These are phyloP conservation scores for Euleptes europaea DNA, from an alignment of 2,113 vertebrate species.

Conservation along the genomic window DNA sequence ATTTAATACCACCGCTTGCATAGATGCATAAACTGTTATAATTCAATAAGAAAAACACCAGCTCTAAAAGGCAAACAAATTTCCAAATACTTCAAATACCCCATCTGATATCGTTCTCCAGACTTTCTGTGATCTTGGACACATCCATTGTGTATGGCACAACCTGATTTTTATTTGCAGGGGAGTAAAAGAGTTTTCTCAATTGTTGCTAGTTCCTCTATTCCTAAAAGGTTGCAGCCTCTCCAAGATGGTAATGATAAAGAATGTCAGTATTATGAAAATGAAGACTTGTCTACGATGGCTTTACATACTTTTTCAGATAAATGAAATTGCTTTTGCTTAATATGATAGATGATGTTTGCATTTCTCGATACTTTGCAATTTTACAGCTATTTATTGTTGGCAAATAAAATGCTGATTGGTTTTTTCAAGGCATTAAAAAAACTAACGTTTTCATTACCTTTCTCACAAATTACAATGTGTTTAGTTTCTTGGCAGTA, in stretches of 20 bases:
- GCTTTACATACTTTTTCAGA: background rate
- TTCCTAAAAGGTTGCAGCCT: background rate
- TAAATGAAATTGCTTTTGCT: background rate
- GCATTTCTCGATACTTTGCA: background rate
- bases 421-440: background rate
- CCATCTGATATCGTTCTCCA: too few relatives aligned
- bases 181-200: rapidly evolving
- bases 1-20: too few relatives aligned
- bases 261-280: background rate
- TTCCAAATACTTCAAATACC: too few relatives aligned
- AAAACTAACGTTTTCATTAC: background rate
- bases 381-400: background rate
- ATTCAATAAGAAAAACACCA: too few relatives aligned
- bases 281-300: background rate
- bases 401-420: background rate
- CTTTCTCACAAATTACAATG: slow-evolving; percentile 50
- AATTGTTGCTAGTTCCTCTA: rapidly evolving
- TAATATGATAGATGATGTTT: background rate
- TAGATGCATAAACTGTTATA: too few relatives aligned
- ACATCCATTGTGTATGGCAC: too few relatives aligned
- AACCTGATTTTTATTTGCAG: too few relatives aligned
- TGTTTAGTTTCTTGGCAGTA: slow-evolving; percentile 94
- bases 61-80: too few relatives aligned
- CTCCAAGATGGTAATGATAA: background rate
- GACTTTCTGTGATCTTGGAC: too few relatives aligned